These are phyloP conservation scores for Enteromius treurensis DNA, from an alignment of 2,797 vertebrate genomes.

Conservation along the genomic window DNA sequence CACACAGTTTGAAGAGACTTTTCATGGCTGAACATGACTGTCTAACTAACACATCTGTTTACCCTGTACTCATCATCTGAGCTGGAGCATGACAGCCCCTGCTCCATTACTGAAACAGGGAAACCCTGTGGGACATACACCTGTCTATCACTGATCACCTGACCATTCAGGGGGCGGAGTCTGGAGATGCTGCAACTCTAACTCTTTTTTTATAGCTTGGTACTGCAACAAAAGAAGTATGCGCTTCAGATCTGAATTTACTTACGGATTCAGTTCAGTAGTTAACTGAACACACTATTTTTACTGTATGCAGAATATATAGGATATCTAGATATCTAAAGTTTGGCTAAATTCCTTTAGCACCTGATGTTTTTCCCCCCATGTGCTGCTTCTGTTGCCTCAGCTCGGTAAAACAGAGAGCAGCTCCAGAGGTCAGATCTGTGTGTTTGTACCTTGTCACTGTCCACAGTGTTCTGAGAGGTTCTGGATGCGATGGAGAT, in stretches of 20 bases:
- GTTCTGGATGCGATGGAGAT: constrained; percentile 97
- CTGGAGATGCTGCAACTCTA: too few relatives aligned
- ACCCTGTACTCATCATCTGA: constrained; percentile 25
- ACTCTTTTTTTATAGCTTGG: too few relatives aligned
- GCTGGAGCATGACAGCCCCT: constrained; percentile 65
- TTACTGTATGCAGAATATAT: neutral
- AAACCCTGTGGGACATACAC: constrained; percentile 72
- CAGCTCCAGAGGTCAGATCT: neutral
- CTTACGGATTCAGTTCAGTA: neutral
- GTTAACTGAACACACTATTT: neutral
- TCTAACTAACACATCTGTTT: constrained; percentile 25
- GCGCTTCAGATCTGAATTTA: neutral
- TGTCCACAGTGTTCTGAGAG: constrained; percentile 97
- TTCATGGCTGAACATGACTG: constrained; percentile 66
- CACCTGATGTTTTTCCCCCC: neutral
- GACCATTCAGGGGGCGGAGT: constrained; percentile 47
- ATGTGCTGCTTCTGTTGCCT: neutral
- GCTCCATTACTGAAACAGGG: constrained; percentile 63
- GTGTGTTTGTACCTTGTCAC: constrained; percentile 91
- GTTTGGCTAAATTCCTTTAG: too few relatives aligned
- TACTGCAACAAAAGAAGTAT: neutral
- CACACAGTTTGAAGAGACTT: constrained; percentile 72
- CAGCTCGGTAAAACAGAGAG: neutral
- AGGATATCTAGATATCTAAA: neutral
- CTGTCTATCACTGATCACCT: constrained; percentile 59